Conservation (phyloP, 2,113 vertebrate genomes). For the Emydura subglobosa region DNA sequence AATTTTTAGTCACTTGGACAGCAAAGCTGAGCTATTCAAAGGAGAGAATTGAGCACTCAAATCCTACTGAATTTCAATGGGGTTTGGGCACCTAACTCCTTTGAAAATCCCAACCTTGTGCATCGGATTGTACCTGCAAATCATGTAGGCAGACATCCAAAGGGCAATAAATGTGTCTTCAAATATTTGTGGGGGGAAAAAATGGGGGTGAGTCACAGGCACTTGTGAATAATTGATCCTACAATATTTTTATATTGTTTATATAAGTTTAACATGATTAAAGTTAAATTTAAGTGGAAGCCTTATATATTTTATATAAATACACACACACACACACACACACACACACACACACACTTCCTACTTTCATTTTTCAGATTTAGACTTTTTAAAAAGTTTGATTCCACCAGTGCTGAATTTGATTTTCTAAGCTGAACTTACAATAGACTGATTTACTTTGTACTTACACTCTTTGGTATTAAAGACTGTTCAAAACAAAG, state of each 20-base stretch:
- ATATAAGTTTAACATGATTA: background rate
- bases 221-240: background rate
- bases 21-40: background rate
- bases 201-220: background rate
- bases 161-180: background rate
- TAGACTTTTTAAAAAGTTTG: background rate
- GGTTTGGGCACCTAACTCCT: background rate
- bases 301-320: background rate
- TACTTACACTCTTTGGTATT: background rate
- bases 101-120: background rate
- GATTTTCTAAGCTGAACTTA: background rate
- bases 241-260: background rate
- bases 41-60: background rate
- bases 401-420: background rate
- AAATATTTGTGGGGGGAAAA: background rate
- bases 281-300: background rate
- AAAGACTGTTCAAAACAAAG: background rate
- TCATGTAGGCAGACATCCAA: background rate
- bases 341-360: rapidly evolving
- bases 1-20: background rate
- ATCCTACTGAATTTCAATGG: background rate
- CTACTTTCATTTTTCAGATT: background rate
- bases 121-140: background rate
- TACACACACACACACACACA: rapidly evolving
- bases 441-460: background rate